Evolutionary conservation across 2,113 vertebrate genomes (phyloP).

Genomic region (Zosterops japonicus): DNA sequence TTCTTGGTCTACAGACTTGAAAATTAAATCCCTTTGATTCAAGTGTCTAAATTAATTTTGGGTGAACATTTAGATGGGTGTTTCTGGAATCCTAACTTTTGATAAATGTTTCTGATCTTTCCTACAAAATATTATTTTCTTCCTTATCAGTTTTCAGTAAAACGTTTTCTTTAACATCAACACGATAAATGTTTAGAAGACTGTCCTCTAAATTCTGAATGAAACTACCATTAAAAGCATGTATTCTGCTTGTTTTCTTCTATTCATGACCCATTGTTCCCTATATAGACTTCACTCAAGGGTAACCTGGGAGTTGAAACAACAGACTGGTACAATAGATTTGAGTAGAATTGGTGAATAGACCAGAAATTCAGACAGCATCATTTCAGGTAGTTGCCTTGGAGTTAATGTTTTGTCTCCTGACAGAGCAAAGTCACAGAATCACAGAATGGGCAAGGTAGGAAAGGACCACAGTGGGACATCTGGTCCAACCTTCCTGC

Average conservation of each 20-base stretch:
- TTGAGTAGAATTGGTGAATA: background rate
- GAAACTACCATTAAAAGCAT: background rate
- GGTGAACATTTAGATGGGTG: background rate
- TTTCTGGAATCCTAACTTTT: background rate
- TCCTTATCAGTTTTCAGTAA: background rate
- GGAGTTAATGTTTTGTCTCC: background rate
- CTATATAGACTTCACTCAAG: background rate
- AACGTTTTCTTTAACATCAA: background rate
- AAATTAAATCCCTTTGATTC: background rate
- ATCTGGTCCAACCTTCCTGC: background rate
- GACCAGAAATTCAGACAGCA: background rate
- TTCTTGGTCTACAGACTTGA: background rate
- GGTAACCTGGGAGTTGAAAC: background rate
- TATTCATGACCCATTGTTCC: background rate
- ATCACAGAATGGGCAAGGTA: background rate
- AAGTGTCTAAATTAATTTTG: background rate
- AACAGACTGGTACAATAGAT: background rate
- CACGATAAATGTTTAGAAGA: background rate
- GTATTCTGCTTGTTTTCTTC: background rate
- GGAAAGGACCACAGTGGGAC: background rate
- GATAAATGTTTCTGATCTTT: background rate
- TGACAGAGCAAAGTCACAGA: background rate
- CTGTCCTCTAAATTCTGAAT: background rate
- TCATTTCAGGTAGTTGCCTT: fast-evolving
- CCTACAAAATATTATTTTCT: background rate